Evolutionary conservation across 2,113 vertebrate genomes (phyloP), one percentile per base, ranked within the genome.

Genomic region (Scomber japonicus): DNA sequence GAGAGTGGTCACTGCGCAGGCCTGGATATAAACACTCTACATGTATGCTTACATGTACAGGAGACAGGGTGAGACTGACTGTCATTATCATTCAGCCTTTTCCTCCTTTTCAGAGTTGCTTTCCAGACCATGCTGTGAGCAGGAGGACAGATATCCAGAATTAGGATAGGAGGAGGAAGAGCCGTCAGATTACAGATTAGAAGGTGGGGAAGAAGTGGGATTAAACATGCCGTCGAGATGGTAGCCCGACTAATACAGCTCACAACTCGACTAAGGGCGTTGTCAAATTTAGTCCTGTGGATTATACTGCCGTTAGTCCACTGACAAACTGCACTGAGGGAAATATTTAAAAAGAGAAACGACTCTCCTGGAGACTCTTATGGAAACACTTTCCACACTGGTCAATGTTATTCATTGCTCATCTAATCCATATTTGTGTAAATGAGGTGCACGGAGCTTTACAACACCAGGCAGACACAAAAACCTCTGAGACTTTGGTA

Each of bases 141-240:
- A 31, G 73, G 76, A 78, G 64, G 84, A 79, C 12, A 12, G 50
- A 61, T 66, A 74, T 75, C 82, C 76, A 71, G 78, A 87, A 71
- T 86, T 86, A 92, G 85, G 57, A 78, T 78, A 50, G 5, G 40
- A 79, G 83, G 62, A 87, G 83, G 67, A 78, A 12, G 75, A 81
- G 78, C 60, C 3, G 71, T 80, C 89, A 88, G 87, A 91, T 93
- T 90, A 91, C 77, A 89, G 87, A 92, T 91, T 91, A 91, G 77
- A 73, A 81, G 86, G 91, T 73, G 88, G 88, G 71, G 82, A 88
- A 82, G 84, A 17, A 83, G 63, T 63, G 77, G 86, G 86, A 91
- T 93, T 92, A 89, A 81, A 80, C 68, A 44, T 53, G 72, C 57
- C 2, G 66, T 64, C 50, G 50, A 30, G 85, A 67, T 44, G 75